phyloP scores from a whole-genome alignment of 2,797 vertebrate genomes.

The Rhyacichthys aspro region DNA sequence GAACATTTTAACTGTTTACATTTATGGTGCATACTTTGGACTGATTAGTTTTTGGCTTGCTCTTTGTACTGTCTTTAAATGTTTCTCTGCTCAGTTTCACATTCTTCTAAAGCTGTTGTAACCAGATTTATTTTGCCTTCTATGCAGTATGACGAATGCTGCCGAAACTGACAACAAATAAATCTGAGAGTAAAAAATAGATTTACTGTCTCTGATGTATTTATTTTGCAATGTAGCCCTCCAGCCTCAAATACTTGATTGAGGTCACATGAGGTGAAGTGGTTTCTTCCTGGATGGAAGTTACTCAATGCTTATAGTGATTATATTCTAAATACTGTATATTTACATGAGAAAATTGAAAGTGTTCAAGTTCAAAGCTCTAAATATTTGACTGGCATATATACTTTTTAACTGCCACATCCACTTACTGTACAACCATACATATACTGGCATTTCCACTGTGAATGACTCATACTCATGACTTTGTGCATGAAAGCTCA shows the following conservation, averaged over 20 bases:
- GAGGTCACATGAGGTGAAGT: constrained; percentile 51
- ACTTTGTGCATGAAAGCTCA: too few relatives aligned
- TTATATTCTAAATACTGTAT: background rate
- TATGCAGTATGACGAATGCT: constrained; percentile 38
- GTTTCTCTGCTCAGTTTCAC: constrained; percentile 54
- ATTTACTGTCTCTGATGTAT: background rate
- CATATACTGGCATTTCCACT: too few relatives aligned
- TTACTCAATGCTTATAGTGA: background rate
- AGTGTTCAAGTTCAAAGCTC: background rate
- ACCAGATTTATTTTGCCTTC: constrained; percentile 65
- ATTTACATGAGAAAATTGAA: background rate
- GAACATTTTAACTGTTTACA: constrained; percentile 50
- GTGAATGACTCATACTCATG: too few relatives aligned
- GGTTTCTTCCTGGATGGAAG: background rate
- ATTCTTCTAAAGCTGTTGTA: constrained; percentile 34
- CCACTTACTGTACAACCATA: too few relatives aligned
- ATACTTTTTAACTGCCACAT: too few relatives aligned
- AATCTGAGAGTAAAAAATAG: constrained; percentile 72
- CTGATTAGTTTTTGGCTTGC: constrained; percentile 30
- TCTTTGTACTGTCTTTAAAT: constrained; percentile 31
- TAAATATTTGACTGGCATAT: too few relatives aligned
- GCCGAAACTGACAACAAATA: constrained; percentile 41
- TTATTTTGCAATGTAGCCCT: background rate
- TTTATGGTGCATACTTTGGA: constrained; percentile 29
- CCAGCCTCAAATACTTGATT: constrained; percentile 12